A percentile compares a stretch with the other conserved stretches of the same genome.
Conservation (phyloP, 2,888 invertebrate genomes). For the Oscheius sp. region DNA sequence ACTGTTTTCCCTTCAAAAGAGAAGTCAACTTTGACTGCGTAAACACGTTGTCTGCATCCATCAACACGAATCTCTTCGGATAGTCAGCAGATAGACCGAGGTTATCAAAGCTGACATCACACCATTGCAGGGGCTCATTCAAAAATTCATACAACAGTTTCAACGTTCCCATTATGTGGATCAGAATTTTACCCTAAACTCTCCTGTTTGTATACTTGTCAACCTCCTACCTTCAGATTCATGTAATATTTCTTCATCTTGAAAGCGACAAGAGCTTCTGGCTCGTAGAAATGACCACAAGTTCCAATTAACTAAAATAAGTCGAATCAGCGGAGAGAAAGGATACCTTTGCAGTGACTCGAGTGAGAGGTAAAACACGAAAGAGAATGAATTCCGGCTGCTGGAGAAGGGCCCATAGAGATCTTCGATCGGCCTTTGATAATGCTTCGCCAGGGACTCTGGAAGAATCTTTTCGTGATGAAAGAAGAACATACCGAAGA, state of each 20-base stretch:
- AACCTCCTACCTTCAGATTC: slow-evolving; percentile 57
- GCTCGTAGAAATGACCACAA: slow-evolving; percentile 73
- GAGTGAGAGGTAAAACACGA: slow-evolving; percentile 60
- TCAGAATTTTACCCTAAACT: slow-evolving; percentile 69
- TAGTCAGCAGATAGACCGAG: slow-evolving; percentile 68
- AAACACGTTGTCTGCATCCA: slow-evolving; percentile 69
- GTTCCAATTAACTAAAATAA: slow-evolving; percentile 68
- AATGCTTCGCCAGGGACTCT: slow-evolving; percentile 49
- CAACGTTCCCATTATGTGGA: slow-evolving; percentile 71
- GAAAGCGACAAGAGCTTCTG: slow-evolving; percentile 70
- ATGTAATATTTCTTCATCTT: slow-evolving; percentile 70
- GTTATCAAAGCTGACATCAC: slow-evolving; percentile 73
- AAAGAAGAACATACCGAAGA: slow-evolving; percentile 29
- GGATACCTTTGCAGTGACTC: slow-evolving; percentile 67
- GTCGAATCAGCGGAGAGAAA: background rate
- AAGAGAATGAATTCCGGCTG: slow-evolving; percentile 69
- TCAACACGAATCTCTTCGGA: slow-evolving; percentile 68
- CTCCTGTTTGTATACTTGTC: background rate
- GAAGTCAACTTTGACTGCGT: slow-evolving; percentile 64
- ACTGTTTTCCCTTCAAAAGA: slow-evolving; percentile 55
- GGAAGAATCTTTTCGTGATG: background rate
- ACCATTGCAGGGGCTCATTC: slow-evolving; percentile 72
- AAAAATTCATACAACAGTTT: slow-evolving; percentile 70
- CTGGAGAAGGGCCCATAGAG: slow-evolving; percentile 66
- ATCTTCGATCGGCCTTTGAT: slow-evolving; percentile 58